Base-by-base conservation (phyloP, 2,888 invertebrate genomes). In the Phyto melanocephala region DNA sequence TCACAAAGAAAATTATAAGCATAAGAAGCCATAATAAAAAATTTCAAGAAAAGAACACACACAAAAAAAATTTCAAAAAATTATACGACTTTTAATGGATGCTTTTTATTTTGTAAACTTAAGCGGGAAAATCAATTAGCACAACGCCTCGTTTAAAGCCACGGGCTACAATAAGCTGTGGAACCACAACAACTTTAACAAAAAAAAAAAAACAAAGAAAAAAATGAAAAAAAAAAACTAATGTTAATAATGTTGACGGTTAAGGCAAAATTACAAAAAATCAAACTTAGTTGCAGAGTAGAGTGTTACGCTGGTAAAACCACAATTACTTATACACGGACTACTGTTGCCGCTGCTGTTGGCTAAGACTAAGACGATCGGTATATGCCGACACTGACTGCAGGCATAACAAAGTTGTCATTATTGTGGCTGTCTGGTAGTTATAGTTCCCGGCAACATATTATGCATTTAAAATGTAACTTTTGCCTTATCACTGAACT, bases 51-150 rank as follows among this genome's bases (percentile, higher is more conserved):
- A 1, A 11, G 22, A 15, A 60, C 5, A 8, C n/a, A n/a, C n/a
- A n/a, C n/a, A 33, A 17, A 47, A 20, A 11, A 15, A 35, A 11
- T 17, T 13, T 35, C 7, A 40, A 40, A 50, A 67, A 52, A 52
- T 10, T 35, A 63, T 47, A 52, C 7, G 28, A 40, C 63, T 47
- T 71, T 72, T 71, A 72, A 81, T 77, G 77, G 60, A 71, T 45
- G 42, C 52, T 71, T 71, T 71, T 67, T 68, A 72, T 45, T 71
- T 71, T 71, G 72, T 68, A 72, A 81, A 72, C 54, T 68, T 78
- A 62, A 78, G 81, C 72, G 62, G 81, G 67, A 81, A 81, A 81
- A 81, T 81, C 81, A 81, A 81, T 81, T 78, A 74, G 78, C 81
- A 77, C 78, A 81, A 78, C 78, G 72, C 78, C 78, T 68, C 62